Percentiles rank a stretch among this genome's conserved stretches.
These are phyloP conservation scores for Heliconius ismenius DNA, from an alignment of 2,888 invertebrate genomes.

Conservation along the genomic window DNA sequence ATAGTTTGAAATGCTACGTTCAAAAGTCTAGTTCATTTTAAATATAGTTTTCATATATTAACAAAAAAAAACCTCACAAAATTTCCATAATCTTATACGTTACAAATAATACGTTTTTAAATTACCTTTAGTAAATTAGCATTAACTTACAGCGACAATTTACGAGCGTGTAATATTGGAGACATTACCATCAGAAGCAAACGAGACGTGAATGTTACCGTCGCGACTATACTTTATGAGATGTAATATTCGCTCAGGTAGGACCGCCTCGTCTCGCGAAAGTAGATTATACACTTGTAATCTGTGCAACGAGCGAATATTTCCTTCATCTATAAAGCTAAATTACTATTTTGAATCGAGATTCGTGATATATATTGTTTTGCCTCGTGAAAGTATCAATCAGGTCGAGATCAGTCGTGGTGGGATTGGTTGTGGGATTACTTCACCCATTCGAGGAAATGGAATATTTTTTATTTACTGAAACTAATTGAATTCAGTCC, in stretches of 20 bases:
- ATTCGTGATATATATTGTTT: background rate
- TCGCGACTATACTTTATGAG: conserved; percentile 69
- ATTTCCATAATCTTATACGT: conserved; percentile 1
- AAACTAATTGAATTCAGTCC: no score
- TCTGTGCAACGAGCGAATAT: conserved; percentile 12
- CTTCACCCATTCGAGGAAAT: background rate
- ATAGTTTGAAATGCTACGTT: background rate
- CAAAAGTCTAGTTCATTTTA: background rate
- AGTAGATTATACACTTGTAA: conserved; percentile 27
- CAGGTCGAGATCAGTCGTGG: no score
- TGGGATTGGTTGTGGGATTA: background rate
- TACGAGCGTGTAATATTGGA: conserved; percentile 74
- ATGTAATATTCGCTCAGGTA: conserved; percentile 61
- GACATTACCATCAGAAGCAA: conserved; percentile 70
- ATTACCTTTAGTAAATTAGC: conserved; percentile 24
- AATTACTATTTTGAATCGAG: background rate
- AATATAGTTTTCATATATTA: background rate
- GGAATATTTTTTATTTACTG: background rate
- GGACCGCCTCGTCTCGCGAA: conserved; percentile 46
- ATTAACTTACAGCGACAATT: conserved; percentile 57
- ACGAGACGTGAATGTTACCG: conserved; percentile 64
- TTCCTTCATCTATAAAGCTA: conserved; percentile 2
- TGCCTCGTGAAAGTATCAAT: background rate
- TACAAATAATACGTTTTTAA: conserved; percentile 17
- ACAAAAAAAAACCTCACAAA: background rate